phyloP scores from a whole-genome alignment of 2,113 vertebrate genomes.

The Propithecus coquereli region DNA sequence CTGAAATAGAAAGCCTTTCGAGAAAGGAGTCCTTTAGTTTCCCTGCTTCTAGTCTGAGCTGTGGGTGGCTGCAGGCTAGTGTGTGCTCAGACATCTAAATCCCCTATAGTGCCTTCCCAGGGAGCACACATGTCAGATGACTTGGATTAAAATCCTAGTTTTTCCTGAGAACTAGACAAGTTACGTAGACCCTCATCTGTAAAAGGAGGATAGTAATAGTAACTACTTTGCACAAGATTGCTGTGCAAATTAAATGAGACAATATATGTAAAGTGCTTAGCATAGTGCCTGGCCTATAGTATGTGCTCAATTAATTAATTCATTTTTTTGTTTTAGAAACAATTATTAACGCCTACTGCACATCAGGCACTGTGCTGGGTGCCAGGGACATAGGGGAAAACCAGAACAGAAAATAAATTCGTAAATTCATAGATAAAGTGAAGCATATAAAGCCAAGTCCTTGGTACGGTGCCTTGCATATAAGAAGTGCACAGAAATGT shows the following conservation, averaged over 20 bases:
- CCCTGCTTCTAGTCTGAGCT: not conserved
- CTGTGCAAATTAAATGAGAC: conserved; percentile 44
- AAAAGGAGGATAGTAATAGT: not conserved
- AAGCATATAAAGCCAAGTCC: conserved; percentile 8
- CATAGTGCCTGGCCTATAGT: not conserved
- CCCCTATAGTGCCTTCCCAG: not conserved
- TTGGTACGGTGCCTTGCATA: not conserved
- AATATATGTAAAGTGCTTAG: not conserved
- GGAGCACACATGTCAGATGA: conserved; percentile 4
- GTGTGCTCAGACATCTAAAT: not conserved
- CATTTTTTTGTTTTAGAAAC: not conserved
- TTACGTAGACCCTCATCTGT: not conserved
- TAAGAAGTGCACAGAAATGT: conserved; percentile 1
- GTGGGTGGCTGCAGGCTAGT: not conserved
- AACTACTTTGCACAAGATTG: not conserved
- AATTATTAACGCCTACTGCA: conserved; percentile 20
- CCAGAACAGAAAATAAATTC: conserved; percentile 45
- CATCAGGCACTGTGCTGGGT: not conserved
- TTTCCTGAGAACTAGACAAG: conserved; percentile 14
- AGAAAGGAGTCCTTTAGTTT: not conserved
- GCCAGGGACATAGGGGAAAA: not conserved
- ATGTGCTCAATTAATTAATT: not conserved
- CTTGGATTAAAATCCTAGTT: conserved; percentile 8
- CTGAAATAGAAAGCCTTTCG: conserved; percentile 26
- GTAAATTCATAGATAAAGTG: conserved; percentile 10